A percentile compares a stretch with the other conserved stretches of the same genome.
These are phyloP conservation scores for Neomicropteryx cornuta DNA, from an alignment of 1,140 invertebrate genomes.

Conservation along the genomic window DNA sequence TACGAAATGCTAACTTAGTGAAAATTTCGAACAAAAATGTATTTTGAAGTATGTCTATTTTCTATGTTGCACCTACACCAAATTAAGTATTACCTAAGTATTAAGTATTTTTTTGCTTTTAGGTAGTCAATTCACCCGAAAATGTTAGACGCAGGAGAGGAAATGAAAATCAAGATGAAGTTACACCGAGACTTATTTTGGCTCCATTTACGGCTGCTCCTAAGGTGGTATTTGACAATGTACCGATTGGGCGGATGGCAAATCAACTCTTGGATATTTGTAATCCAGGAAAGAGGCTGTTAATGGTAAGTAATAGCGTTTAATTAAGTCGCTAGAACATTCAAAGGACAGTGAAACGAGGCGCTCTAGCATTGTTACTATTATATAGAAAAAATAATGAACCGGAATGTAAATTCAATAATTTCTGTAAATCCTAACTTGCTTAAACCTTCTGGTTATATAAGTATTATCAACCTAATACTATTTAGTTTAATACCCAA, in stretches of 20 bases:
- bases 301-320: slow-evolving; percentile 35
- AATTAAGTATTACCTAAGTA: not conserved
- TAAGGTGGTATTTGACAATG: slow-evolving; percentile 51
- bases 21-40: too few relatives aligned
- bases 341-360: not conserved
- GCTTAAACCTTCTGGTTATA: not conserved
- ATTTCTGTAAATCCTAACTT: slow-evolving; percentile 1
- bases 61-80: slow-evolving; percentile 2
- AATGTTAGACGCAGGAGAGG: slow-evolving; percentile 23
- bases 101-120: slow-evolving; percentile 9
- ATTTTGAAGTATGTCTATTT: slow-evolving; percentile 22
- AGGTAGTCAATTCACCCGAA: slow-evolving; percentile 37
- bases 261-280: slow-evolving; percentile 40
- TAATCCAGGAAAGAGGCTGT: slow-evolving; percentile 42
- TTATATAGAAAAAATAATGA: not conserved
- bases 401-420: slow-evolving; percentile 5
- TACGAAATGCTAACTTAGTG: too few relatives aligned
- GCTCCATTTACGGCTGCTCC: slow-evolving; percentile 49
- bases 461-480: not conserved
- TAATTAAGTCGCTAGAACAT: not conserved
- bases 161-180: slow-evolving; percentile 24
- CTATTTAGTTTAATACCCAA: too few relatives aligned
- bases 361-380: not conserved
- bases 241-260: slow-evolving; percentile 40
- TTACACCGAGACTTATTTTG: slow-evolving; percentile 35